These are phyloP conservation scores for Cecidostiba fungosa DNA, from an alignment of 2,888 invertebrate genomes.

Conservation along the genomic window DNA sequence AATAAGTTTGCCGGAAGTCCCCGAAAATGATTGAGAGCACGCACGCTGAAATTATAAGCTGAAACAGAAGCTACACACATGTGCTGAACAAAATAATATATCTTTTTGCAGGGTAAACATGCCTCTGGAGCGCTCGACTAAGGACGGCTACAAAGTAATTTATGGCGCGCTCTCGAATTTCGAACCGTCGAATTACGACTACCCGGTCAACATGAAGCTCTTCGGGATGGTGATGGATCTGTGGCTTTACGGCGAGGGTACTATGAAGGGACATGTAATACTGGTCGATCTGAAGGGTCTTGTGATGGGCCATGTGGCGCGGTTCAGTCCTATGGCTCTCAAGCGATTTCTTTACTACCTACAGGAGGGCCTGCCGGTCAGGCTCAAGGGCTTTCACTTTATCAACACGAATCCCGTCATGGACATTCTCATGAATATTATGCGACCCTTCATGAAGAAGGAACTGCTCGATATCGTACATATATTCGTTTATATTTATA, in stretches of 20 bases:
- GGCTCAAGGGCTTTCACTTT: conserved; percentile 86
- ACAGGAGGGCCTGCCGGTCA: conserved; percentile 87
- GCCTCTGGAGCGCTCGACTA: conserved; percentile 81
- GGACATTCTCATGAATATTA: conserved; percentile 85
- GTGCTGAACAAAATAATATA: no score
- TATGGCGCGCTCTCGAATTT: conserved; percentile 82
- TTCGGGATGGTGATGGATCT: conserved; percentile 83
- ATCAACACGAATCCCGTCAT: conserved; percentile 86
- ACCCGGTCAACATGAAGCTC: conserved; percentile 80
- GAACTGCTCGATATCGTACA: conserved; percentile 80
- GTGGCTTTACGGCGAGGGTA: conserved; percentile 82
- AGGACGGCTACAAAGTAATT: conserved; percentile 82
- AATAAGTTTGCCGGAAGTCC: no score
- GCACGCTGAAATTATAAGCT: no score
- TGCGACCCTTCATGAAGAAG: conserved; percentile 88
- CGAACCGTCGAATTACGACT: conserved; percentile 83
- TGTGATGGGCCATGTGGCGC: conserved; percentile 84
- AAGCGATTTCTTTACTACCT: conserved; percentile 86
- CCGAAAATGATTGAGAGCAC: no score
- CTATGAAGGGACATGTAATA: conserved; percentile 83
- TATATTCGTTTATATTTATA: not conserved
- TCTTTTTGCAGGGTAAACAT: conserved; percentile 74
- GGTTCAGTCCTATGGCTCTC: conserved; percentile 83
- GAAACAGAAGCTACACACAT: no score
- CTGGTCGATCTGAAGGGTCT: conserved; percentile 84